Percentiles rank a stretch among this genome's conserved stretches.
Evolutionary conservation across 1,140 invertebrate species (phyloP).

Genomic region (Drosophila funebris): DNA sequence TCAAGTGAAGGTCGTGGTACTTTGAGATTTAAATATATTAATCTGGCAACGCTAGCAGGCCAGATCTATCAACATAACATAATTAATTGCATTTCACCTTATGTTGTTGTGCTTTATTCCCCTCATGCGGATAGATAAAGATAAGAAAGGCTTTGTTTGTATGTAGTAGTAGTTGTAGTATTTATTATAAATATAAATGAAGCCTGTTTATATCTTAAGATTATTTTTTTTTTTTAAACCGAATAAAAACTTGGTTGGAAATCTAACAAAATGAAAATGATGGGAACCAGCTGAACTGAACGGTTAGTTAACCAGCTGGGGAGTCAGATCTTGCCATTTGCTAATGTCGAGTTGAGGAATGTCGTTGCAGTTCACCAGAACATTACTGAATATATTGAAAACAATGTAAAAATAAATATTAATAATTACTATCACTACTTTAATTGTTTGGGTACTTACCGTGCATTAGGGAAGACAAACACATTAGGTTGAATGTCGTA

Average conservation of each 20-base stretch:
- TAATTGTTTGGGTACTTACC: constrained; percentile 38
- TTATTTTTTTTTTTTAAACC: background rate
- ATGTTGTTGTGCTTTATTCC: too few species aligned
- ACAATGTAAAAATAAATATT: background rate
- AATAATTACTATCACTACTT: background rate
- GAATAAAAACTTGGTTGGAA: background rate
- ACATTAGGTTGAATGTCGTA: constrained; percentile 89
- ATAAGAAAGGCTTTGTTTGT: background rate
- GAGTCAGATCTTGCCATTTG: constrained; percentile 85
- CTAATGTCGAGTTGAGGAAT: constrained; percentile 87
- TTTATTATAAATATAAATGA: background rate
- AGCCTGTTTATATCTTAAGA: background rate
- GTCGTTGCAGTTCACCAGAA: constrained; percentile 85
- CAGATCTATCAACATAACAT: too few species aligned
- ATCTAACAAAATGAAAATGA: constrained; percentile 4
- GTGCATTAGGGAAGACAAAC: constrained; percentile 84
- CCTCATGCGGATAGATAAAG: too few species aligned
- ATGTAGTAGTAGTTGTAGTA: too few species aligned
- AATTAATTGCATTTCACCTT: too few species aligned
- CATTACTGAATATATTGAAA: constrained; percentile 76
- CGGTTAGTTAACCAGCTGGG: constrained; percentile 35
- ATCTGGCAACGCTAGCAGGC: too few species aligned
- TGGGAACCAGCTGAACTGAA: background rate
- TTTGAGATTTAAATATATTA: too few species aligned
- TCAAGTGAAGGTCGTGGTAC: too few species aligned